Base-by-base conservation (phyloP, 2,113 vertebrate species). In the Pelodiscus sinensis region DNA sequence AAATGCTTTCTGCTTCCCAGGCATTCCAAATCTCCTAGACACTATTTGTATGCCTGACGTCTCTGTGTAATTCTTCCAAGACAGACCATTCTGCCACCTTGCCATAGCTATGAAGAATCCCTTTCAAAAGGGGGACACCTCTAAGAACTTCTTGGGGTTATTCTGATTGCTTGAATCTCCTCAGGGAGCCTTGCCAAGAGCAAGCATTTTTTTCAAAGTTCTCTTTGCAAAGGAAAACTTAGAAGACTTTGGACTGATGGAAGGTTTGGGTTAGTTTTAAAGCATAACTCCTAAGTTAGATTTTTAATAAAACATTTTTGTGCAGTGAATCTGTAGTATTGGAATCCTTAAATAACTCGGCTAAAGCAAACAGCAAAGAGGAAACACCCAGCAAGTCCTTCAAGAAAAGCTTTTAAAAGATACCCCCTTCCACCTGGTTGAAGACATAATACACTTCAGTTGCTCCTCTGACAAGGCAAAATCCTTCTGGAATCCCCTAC, bases 131-230 rank as follows among this genome's bases (percentile, higher is more conserved):
- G 51, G 38, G 80, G 90, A 88, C 35, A 31, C n/a, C 77, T 93
- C 89, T 86, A 88, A 92, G 86, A 51, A 56, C 60, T 90, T 90
- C 38, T 79, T 92, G 88, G 83, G 85, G 8, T 50, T 88, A 5
- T 79, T 87, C 65, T 80, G 81, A 89, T 78, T 77, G 16, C 24
- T 78, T 51, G 79, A 91, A 88, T 19, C 55, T 24, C 81, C 81
- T 89, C 87, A 84, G 90, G 68, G 95, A 95, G 79, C 73, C 71
- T 62, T 85, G 90, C 89, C 4, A 86, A 86, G 87, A 95, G 93
- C 91, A 96, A 89, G 90, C 51, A 96, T 35, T 50, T 73, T n/a
- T 94, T 94, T 97, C 90, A 85, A 19, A 92, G 87, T 19, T 62
- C 11, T 0, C 81, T 55, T 88, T n/a, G n/a, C n/a, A n/a, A n/a